A percentile compares a stretch with the other conserved stretches of the same genome.
These are phyloP conservation scores for Germaria angustata DNA, from an alignment of 2,888 invertebrate species.

Conservation along the genomic window DNA sequence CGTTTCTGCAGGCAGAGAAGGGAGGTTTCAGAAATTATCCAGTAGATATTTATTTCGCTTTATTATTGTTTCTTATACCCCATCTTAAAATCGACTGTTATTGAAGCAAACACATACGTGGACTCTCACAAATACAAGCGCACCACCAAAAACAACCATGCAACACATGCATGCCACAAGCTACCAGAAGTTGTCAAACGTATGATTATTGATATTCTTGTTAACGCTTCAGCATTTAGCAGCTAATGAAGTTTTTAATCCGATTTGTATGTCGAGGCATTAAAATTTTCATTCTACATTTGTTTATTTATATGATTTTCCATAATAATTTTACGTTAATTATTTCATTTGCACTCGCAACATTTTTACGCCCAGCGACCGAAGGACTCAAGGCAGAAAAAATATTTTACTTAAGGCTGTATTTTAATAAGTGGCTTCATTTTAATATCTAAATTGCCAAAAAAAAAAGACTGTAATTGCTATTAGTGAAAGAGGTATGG, in stretches of 20 bases:
- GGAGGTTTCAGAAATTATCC: neutral
- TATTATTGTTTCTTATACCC: neutral
- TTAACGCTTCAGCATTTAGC: slow-evolving; percentile 50
- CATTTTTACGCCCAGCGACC: no score
- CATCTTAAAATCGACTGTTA: slow-evolving; percentile 10
- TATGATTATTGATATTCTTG: slow-evolving; percentile 53
- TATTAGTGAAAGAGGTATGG: no score
- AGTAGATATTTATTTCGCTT: slow-evolving; percentile 9
- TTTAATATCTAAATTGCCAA: no score
- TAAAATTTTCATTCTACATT: neutral
- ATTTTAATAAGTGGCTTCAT: no score
- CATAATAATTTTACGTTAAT: neutral
- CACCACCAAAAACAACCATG: neutral
- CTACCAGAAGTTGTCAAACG: slow-evolving; percentile 40
- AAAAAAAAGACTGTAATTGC: no score
- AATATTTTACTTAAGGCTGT: no score
- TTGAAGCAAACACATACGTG: neutral
- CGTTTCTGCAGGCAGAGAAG: neutral
- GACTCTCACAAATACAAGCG: neutral
- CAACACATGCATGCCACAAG: neutral
- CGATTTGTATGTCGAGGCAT: slow-evolving; percentile 22
- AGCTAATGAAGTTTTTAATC: slow-evolving; percentile 49
- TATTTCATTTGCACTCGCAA: neutral
- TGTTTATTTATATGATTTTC: slow-evolving; percentile 12
- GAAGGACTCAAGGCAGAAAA: no score